phyloP scores from a whole-genome alignment of 2,113 vertebrate species.

The Dendropsophus ebraccatus region DNA sequence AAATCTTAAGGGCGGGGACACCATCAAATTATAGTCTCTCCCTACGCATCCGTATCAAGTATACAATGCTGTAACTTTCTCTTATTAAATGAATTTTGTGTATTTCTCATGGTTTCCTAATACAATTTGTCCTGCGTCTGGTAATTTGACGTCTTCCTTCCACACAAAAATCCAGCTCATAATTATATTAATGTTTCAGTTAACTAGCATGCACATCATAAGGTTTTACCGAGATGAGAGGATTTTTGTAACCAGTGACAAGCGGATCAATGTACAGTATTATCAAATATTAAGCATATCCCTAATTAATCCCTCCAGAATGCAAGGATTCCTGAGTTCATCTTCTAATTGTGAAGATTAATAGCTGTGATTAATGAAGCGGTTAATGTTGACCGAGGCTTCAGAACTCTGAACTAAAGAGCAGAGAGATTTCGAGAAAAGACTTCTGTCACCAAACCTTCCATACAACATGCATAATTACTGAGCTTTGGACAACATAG shows the following conservation, averaged over 20 bases:
- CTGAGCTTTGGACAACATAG: neutral
- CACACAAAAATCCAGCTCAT: neutral
- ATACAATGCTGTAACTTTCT: too few species aligned
- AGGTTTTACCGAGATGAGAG: neutral
- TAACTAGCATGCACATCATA: neutral
- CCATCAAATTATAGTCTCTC: too few species aligned
- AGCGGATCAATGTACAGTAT: neutral
- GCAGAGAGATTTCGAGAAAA: neutral
- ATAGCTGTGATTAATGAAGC: conserved; percentile 41
- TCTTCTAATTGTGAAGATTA: conserved; percentile 38
- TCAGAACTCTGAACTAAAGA: conserved; percentile 30
- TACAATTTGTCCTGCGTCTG: too few species aligned
- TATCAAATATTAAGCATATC: conserved; percentile 22
- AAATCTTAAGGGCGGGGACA: too few species aligned
- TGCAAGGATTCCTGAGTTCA: neutral
- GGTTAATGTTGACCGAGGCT: neutral
- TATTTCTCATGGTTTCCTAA: too few species aligned
- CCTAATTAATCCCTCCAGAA: conserved; percentile 16
- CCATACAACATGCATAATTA: conserved; percentile 1
- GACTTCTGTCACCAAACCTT: conserved; percentile 36
- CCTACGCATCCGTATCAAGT: too few species aligned
- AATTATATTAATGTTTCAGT: neutral
- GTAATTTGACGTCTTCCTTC: neutral
- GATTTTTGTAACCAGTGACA: neutral
- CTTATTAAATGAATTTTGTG: too few species aligned